phyloP scores from a whole-genome alignment of 2,888 invertebrate species.

The Apocheima hispidaria region DNA sequence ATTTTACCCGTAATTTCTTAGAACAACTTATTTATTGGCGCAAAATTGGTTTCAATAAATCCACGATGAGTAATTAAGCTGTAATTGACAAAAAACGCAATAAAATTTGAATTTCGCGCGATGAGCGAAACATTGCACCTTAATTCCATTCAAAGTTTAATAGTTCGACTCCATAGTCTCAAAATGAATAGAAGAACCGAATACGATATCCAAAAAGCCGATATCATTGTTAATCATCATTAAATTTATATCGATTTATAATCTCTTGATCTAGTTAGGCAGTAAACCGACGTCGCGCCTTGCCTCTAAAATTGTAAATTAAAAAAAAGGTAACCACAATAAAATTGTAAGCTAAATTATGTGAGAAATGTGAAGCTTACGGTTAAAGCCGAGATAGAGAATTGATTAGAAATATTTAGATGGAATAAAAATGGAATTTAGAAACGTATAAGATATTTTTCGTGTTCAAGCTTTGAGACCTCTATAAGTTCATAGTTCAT shows the following conservation, averaged over 20 bases:
- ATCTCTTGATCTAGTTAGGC: slow-evolving; percentile 70
- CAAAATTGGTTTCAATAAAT: too few species aligned
- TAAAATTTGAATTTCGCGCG: too few species aligned
- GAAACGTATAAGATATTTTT: not conserved
- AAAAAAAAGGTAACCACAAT: slow-evolving; percentile 30
- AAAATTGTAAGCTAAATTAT: slow-evolving; percentile 40
- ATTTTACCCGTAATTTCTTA: too few species aligned
- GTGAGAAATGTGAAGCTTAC: slow-evolving; percentile 25
- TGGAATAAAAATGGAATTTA: slow-evolving; percentile 4
- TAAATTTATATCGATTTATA: slow-evolving; percentile 79
- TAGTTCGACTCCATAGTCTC: slow-evolving; percentile 39
- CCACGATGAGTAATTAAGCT: too few species aligned
- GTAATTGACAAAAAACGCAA: too few species aligned
- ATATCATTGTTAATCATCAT: slow-evolving; percentile 82
- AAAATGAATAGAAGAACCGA: slow-evolving; percentile 41
- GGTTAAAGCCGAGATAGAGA: slow-evolving; percentile 5
- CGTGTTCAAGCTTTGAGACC: not conserved
- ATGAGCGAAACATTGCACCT: too few species aligned
- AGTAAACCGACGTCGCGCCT: slow-evolving; percentile 46
- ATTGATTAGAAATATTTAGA: slow-evolving; percentile 15
- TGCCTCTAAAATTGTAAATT: slow-evolving; percentile 57
- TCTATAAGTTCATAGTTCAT: too few species aligned
- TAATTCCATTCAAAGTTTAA: not conserved
- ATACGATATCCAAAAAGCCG: slow-evolving; percentile 65
- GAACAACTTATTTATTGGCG: too few species aligned